Conservation (phyloP, 2,113 vertebrate genomes). For the Peucedramus taeniatus region DNA sequence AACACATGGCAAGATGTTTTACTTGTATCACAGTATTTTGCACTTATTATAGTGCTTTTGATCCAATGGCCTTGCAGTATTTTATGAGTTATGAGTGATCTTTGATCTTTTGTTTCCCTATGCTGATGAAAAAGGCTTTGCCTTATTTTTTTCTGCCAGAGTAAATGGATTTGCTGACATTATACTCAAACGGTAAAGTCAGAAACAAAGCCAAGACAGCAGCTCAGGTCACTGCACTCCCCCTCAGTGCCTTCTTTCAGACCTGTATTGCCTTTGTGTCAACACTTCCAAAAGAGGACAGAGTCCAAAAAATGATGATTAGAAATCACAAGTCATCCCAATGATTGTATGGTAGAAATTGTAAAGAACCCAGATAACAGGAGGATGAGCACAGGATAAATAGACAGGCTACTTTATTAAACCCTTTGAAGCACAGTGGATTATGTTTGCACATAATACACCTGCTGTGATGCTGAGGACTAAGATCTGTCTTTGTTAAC, state of each 20-base stretch:
- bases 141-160: neutral
- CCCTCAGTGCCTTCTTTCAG: neutral
- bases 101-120: neutral
- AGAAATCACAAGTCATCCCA: neutral
- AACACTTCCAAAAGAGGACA: neutral
- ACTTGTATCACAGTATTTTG: neutral
- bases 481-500: constrained; percentile 25
- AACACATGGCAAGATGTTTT: neutral
- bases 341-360: neutral
- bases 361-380: neutral
- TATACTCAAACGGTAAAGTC: neutral
- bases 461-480: constrained; percentile 5
- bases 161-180: neutral
- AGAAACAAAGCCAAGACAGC: neutral
- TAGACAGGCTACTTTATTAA: neutral
- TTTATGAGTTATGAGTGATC: neutral
- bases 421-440: neutral
- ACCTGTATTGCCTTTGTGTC: neutral
- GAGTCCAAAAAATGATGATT: neutral
- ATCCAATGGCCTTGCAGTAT: neutral
- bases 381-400: neutral
- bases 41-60: neutral
- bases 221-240: neutral
- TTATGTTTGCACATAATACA: neutral
- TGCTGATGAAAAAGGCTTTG: neutral